Base-by-base conservation (phyloP, 2,888 invertebrate genomes). In the Amblyjoppa proteus region DNA sequence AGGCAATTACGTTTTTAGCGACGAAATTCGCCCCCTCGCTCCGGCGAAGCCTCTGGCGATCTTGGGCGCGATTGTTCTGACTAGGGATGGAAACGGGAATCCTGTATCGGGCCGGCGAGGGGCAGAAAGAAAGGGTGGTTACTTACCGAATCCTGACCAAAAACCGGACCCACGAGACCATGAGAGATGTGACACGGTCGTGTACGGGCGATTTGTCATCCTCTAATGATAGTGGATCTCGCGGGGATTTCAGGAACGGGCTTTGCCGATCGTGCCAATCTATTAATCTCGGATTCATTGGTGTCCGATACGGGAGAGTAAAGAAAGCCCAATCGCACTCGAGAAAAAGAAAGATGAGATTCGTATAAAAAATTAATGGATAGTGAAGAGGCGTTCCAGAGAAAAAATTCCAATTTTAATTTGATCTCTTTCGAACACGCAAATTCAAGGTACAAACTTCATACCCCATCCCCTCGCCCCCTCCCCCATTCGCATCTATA, bases 1-100 rank as follows among this genome's bases (percentile, higher is more conserved):
- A 13, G 49, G 81, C 58, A 71, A 81, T 84, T 73, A 77, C 68
- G 71, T 68, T 64, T 69, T 73, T 79, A 61, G 31, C 61, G 61
- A n/a, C 16, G 61, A 61, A 61, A 11, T 61, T 61, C 16, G 20
- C 11, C 74, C 34, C 11, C n/a, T 20, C 20, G 20, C 3, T n/a
- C 41, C 41, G 28, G 11, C n/a, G 9, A 64, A 2, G 34, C 64
- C 16, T 34, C 64, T 6, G 45, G 4, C 28, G 45, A 51, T 28
- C 75, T 34, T 34, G 9, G 49, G n/a, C 49, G 31, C 64, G 45
- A 28, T 61, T 25, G n/a, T 25, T 41, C 38, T 49, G 31, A 58
- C 49, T 71, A 5, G 34, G 4, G 31, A 20, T 11, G 51, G 53
- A 66, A 71, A 38, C 49, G 84, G 53, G n/a, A 53, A 64, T 68